These are phyloP conservation scores for Stercorarius parasiticus DNA, from an alignment of 2,113 vertebrate species.

Conservation along the genomic window DNA sequence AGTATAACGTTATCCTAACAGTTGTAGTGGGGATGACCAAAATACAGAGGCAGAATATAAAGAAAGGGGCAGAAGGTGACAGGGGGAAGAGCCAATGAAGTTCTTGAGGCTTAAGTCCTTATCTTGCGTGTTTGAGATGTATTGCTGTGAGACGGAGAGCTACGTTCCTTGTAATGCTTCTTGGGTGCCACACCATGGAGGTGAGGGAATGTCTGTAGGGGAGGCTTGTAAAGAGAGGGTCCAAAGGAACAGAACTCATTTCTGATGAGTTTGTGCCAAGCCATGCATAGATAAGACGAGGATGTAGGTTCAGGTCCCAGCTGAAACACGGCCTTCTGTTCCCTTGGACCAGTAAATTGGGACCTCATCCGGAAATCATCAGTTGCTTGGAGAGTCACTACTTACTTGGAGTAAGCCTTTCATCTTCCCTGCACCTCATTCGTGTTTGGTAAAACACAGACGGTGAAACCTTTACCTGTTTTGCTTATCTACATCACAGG, in stretches of 20 bases:
- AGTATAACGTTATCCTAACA: neutral
- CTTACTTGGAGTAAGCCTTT: neutral
- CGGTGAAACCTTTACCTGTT: neutral
- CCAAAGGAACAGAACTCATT: neutral
- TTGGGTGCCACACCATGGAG: neutral
- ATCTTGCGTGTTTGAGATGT: neutral
- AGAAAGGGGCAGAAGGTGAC: neutral
- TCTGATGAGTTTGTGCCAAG: neutral
- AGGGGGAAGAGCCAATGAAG: neutral
- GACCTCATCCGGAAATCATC: neutral
- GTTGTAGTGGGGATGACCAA: neutral
- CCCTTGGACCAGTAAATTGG: neutral
- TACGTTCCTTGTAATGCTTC: neutral
- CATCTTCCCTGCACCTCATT: neutral
- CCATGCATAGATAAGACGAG: neutral
- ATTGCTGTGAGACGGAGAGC: neutral
- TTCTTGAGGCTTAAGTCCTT: neutral
- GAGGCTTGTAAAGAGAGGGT: neutral
- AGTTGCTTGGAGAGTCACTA: neutral
- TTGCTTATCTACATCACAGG: neutral
- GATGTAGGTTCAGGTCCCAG: neutral
- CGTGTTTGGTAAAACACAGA: neutral
- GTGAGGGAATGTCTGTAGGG: fast-evolving
- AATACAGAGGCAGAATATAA: neutral
- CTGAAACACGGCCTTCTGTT: neutral